phyloP scores from a whole-genome alignment of 2,888 invertebrate genomes.

The Diploptera punctata region DNA sequence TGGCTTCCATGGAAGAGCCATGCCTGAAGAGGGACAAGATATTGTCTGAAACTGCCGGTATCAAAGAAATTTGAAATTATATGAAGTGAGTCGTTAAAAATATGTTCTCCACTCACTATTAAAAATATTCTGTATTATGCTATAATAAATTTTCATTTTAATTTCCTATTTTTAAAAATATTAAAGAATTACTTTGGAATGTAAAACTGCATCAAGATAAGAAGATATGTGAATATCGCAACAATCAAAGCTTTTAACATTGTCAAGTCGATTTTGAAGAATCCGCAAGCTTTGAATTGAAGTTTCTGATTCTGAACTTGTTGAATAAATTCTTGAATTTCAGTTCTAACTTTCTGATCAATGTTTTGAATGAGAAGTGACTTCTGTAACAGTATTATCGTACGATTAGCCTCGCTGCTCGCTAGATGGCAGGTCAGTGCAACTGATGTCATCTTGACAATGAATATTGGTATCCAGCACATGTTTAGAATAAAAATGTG shows the following conservation, averaged over 20 bases:
- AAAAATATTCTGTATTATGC: too few species aligned
- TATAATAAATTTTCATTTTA: too few species aligned
- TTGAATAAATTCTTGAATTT: not conserved
- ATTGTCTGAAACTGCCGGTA: too few species aligned
- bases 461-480: not conserved
- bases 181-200: not conserved
- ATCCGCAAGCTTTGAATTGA: conserved; percentile 2
- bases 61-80: too few species aligned
- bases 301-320: not conserved
- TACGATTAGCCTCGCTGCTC: not conserved
- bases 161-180: too few species aligned
- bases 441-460: not conserved
- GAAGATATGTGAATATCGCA: not conserved
- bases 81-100: too few species aligned
- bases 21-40: too few species aligned
- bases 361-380: not conserved
- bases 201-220: conserved; percentile 8
- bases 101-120: too few species aligned
- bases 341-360: not conserved
- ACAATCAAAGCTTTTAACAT: not conserved
- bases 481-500: not conserved
- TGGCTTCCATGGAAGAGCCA: too few species aligned
- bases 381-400: not conserved
- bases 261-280: not conserved
- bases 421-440: not conserved